Conservation (phyloP, 2,797 vertebrate species). For the Poecilia velifera region DNA sequence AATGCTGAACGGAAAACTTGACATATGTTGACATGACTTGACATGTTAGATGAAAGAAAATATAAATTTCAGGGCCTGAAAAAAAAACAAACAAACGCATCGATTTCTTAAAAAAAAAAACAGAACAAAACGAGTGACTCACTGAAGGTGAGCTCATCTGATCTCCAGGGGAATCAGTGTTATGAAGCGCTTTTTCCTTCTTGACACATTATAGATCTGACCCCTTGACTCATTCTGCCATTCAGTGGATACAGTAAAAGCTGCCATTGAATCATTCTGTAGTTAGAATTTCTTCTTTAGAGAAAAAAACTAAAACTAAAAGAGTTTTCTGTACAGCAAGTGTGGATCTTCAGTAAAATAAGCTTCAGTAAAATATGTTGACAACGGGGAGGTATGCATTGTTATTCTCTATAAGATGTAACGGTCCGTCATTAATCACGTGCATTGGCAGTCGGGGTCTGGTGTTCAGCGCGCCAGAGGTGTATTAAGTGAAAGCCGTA, state of each 20-base stretch:
- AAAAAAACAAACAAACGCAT: neutral
- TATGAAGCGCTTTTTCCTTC: conserved; percentile 4
- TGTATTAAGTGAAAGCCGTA: conserved; percentile 35
- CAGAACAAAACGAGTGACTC: neutral
- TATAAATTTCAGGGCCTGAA: neutral
- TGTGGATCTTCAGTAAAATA: conserved; percentile 24
- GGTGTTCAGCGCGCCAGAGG: conserved; percentile 8
- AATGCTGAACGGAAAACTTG: neutral
- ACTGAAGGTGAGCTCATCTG: neutral
- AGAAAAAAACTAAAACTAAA: neutral
- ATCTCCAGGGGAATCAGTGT: neutral
- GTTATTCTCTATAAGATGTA: conserved; percentile 11
- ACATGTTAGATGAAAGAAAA: neutral
- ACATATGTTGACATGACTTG: neutral
- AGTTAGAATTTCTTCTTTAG: neutral
- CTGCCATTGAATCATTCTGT: neutral
- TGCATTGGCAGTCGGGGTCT: conserved; percentile 28
- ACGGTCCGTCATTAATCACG: conserved; percentile 51
- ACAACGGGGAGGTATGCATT: conserved; percentile 11
- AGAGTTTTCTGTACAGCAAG: conserved; percentile 5
- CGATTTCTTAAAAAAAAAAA: neutral
- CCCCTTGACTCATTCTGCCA: neutral
- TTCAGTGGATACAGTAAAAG: neutral
- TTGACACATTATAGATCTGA: neutral
- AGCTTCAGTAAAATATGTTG: conserved; percentile 14